These are phyloP conservation scores for Limnodromus scolopaceus DNA, from an alignment of 2,797 vertebrate genomes.

Conservation along the genomic window DNA sequence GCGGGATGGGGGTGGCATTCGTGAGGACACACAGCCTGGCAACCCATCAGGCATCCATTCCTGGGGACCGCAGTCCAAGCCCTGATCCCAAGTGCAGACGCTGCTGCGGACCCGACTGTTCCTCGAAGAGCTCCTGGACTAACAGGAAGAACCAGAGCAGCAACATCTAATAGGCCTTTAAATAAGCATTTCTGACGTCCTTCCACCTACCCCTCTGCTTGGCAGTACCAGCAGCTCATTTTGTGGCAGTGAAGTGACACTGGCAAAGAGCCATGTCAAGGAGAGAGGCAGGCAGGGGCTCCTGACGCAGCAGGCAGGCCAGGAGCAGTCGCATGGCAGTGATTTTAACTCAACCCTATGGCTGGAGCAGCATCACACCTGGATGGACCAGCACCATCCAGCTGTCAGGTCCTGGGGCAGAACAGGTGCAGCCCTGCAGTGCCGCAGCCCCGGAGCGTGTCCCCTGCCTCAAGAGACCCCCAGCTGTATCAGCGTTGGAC, in stretches of 20 bases:
- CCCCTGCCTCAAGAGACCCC: not conserved
- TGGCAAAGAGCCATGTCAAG: not conserved
- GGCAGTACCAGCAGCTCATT: not conserved
- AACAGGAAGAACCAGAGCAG: conserved; percentile 28
- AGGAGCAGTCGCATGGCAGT: not conserved
- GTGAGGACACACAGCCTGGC: fast-evolving
- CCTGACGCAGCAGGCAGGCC: not conserved
- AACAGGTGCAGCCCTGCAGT: not conserved
- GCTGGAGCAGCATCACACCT: not conserved
- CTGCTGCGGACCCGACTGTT: not conserved
- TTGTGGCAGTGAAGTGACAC: not conserved
- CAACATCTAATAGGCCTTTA: not conserved
- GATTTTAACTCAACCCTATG: not conserved
- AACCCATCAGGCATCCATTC: not conserved
- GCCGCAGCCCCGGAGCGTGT: not conserved
- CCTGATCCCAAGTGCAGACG: not conserved
- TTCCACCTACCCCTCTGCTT: not conserved
- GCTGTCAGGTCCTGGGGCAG: not conserved
- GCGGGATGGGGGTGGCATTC: not conserved
- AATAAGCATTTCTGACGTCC: not conserved
- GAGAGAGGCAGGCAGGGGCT: not conserved
- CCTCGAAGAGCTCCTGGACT: not conserved
- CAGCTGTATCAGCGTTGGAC: not conserved
- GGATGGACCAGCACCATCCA: not conserved
- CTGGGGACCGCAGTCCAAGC: not conserved